Evolutionary conservation across 2,797 vertebrate genomes (phyloP), one percentile per base, ranked within the genome.

Genomic region (Phalanger gymnotis): DNA sequence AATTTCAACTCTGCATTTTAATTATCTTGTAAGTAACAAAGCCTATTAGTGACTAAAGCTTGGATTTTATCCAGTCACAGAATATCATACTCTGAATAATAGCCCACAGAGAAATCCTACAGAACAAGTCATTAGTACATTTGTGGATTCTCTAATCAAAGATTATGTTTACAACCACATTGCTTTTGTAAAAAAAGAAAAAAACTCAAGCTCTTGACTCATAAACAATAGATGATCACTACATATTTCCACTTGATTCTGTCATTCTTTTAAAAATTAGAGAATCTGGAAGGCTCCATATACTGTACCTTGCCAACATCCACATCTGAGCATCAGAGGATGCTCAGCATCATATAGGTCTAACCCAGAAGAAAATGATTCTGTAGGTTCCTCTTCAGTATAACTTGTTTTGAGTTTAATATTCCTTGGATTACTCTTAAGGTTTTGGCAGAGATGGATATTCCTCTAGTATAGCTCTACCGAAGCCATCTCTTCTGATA

Each of bases 1-100:
- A 40, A 96, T 55, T 92, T 96, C 66, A 55, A 61, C 92, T 95
- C 90, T 52, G 61, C 56, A 81, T 95, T 97, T 96, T 96, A 95
- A 97, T 95, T 96, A 97, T 53, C 12, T 58, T 54, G 47, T 56
- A 96, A 94, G 31, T 56, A 96, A 94, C 94, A 93, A 91, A 96
- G 96, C 93, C 90, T 95, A 94, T 90, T 93, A 90, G 91, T 96
- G 92, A 30, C 93, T 94, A 95, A 96, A 87, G 55, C 73, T 81
- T 94, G 94, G 57, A 56, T 96, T 92, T 61, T 92, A 10, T 47
- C 92, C 10, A 93, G 47, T 55, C n/a, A 92, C 5, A 89, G 47
- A 93, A 87, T 54, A 96, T 73, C 73, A 61, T 56, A 95, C 96
- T 94, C 94, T 95, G 58, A 94, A 95, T 91, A 94, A 22, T 31